These are phyloP conservation scores for Amphiprion percula DNA, from an alignment of 2,113 vertebrate species.

Conservation along the genomic window DNA sequence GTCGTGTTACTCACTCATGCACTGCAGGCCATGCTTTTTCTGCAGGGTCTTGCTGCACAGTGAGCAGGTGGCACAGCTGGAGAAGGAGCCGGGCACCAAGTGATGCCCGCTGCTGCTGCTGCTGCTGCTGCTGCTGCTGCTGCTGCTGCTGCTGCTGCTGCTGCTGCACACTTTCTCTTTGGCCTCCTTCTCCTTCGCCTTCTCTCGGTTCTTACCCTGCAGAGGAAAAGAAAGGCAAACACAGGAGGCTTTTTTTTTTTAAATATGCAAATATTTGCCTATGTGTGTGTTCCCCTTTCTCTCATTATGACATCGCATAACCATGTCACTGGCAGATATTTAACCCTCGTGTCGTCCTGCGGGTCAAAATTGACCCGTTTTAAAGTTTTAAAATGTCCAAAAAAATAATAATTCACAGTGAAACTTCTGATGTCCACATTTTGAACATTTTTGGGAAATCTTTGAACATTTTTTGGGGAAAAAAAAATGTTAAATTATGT, in stretches of 20 bases:
- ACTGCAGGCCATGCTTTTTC: conserved; percentile 90
- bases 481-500: too few relatives aligned
- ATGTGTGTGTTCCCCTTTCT: background rate
- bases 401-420: too few relatives aligned
- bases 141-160: conserved; percentile 12
- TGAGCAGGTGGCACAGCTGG: conserved; percentile 89
- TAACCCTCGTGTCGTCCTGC: too few relatives aligned
- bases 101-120: conserved; percentile 80
- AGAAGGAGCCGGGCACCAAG: conserved; percentile 87
- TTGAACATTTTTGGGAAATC: too few relatives aligned
- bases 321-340: conserved; percentile 7
- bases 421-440: too few relatives aligned
- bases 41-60: conserved; percentile 90
- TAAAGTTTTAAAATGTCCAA: too few relatives aligned
- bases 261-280: conserved; percentile 5
- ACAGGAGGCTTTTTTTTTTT: conserved; percentile 23
- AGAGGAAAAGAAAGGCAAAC: conserved; percentile 47
- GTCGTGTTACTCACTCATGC: conserved; percentile 90
- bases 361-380: too few relatives aligned
- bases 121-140: background rate
- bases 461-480: too few relatives aligned
- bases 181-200: conserved; percentile 82
- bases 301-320: background rate
- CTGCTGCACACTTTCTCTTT: conserved; percentile 76
- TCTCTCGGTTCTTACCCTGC: conserved; percentile 91